phyloP scores from a whole-genome alignment of 2,797 vertebrate genomes.

The Bovichtus diacanthus region DNA sequence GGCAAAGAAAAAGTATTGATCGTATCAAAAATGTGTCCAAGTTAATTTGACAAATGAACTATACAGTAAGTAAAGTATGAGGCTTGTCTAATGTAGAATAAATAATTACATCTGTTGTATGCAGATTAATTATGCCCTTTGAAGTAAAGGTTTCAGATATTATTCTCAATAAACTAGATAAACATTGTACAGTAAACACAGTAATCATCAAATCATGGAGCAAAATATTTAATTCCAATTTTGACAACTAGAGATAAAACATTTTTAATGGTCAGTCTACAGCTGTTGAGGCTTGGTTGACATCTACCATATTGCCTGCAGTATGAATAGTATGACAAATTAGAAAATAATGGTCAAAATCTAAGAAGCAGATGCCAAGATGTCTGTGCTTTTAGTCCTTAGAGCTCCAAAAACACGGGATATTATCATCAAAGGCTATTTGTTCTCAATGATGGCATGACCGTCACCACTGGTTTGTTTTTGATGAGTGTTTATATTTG shows the following conservation, averaged over 20 bases:
- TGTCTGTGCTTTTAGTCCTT: background rate
- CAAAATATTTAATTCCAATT: conserved; percentile 12
- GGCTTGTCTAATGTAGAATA: background rate
- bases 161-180: background rate
- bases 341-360: background rate
- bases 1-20: conserved; percentile 30
- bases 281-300: background rate
- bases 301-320: background rate
- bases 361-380: background rate
- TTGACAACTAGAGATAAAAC: background rate
- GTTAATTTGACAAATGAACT: conserved; percentile 26
- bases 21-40: conserved; percentile 11
- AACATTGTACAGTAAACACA: background rate
- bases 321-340: background rate
- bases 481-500: background rate
- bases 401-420: background rate
- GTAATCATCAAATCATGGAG: background rate
- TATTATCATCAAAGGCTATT: background rate
- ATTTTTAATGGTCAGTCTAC: too few species aligned
- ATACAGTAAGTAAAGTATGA: conserved; percentile 11
- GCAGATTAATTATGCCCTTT: background rate
- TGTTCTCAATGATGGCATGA: background rate
- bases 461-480: background rate
- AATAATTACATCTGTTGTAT: background rate
- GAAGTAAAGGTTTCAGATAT: background rate